Base-by-base conservation (phyloP, 2,113 vertebrate genomes). In the Peromyscus californicus region DNA sequence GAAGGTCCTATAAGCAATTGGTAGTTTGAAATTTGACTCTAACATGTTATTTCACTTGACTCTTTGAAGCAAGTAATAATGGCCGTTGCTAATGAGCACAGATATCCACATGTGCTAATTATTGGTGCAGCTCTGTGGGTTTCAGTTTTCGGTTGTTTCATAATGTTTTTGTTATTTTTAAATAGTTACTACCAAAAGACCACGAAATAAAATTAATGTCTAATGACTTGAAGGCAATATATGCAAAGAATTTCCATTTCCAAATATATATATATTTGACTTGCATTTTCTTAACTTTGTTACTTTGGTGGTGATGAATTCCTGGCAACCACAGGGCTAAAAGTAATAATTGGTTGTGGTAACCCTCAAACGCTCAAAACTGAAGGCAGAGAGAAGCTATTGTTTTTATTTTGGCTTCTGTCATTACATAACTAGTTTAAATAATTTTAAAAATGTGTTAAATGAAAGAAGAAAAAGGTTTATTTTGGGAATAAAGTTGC, bases 21-120 rank as follows among this genome's bases (percentile, higher is more conserved):
- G 67, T 83, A 75, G 82, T 94, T 96, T 80, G 70, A 97, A 96
- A 92, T 93, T 88, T 94, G 59, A 95, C n/a, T 92, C n/a, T 82
- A 63, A 42, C n/a, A 63, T 42, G 59, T 11, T 92, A 45, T 69
- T 54, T 95, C 75, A 26, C 15, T 74, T 89, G 70, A 88, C 57
- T 84, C 65, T 96, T 98, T 70, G 59, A 95, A 94, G 12, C 24
- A 67, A 69, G 69, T 89, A 67, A 67, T 79, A 22, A 61, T 65
- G n/a, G 4, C 19, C 75, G 22, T 76, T 89, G 42, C 78, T 86
- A 76, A 42, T 61, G 19, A 85, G 51, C 26, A 17, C 45, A 93
- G 0, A 72, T 86, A 36, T 83, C 19, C 5, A 15, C 33, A 45
- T 85, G 21, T 95, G 42, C 29, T 97, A 65, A 70, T 33, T 92